phyloP scores from a whole-genome alignment of 2,113 vertebrate species.

The Serilophus lunatus region DNA sequence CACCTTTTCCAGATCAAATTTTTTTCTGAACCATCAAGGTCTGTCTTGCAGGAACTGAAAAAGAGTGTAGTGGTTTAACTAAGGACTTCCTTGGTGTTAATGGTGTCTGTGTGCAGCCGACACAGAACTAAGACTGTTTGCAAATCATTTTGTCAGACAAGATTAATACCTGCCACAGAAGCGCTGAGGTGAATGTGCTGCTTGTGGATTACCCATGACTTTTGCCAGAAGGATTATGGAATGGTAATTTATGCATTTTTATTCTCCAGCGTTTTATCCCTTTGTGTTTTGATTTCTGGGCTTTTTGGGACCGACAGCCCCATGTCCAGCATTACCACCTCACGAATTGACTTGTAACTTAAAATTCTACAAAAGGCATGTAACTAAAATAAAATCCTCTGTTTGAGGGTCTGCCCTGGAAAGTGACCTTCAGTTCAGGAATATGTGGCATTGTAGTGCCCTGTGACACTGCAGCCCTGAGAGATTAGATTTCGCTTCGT shows the following conservation, averaged over 20 bases:
- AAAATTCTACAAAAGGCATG: not conserved
- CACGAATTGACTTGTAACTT: not conserved
- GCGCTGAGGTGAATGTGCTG: not conserved
- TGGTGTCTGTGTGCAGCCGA: not conserved
- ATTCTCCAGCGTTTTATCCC: not conserved
- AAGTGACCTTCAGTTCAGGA: fast-evolving
- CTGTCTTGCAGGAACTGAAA: not conserved
- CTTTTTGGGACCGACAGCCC: not conserved
- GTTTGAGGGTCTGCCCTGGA: not conserved
- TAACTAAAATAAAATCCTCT: not conserved
- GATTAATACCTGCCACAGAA: not conserved
- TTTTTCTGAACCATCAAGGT: not conserved
- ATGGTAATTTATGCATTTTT: not conserved
- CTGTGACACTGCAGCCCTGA: not conserved
- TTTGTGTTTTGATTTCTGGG: not conserved
- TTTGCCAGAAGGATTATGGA: not conserved
- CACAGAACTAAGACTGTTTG: not conserved
- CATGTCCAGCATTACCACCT: not conserved
- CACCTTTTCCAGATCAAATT: not conserved
- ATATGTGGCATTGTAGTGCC: not conserved
- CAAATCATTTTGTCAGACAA: not conserved
- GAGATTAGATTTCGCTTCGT: not conserved
- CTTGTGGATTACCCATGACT: not conserved
- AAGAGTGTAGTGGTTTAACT: not conserved
- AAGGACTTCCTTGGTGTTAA: not conserved